Conservation (phyloP, 1,140 invertebrate species). For the Aphelinus atriplicis region DNA sequence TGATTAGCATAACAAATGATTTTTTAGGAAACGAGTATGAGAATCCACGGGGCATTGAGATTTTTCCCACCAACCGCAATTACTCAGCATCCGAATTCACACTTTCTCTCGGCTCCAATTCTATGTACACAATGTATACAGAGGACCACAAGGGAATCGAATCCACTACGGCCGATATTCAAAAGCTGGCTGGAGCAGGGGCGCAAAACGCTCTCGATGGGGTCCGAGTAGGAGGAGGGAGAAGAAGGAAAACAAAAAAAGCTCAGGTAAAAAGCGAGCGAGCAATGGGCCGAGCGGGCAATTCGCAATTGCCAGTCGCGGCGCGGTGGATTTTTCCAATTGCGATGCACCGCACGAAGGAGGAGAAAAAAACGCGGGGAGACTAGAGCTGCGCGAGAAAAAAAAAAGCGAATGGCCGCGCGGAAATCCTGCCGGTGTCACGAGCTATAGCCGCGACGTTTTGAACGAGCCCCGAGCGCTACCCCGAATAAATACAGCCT, state of each 20-base stretch:
- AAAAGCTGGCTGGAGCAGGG: not conserved
- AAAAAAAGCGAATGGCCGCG: not conserved
- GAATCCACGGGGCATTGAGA: too few relatives aligned
- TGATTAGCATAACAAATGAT: too few relatives aligned
- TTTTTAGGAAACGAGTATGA: too few relatives aligned
- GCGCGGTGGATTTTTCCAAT: conserved; percentile 1
- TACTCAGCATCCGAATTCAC: too few relatives aligned
- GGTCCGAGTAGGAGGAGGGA: too few relatives aligned
- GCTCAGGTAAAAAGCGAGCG: not conserved
- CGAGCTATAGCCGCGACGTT: not conserved
- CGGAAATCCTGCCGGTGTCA: conserved; percentile 21
- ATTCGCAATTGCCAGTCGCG: conserved; percentile 9
- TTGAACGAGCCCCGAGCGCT: not conserved
- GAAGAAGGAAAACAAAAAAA: not conserved
- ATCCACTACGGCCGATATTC: not conserved
- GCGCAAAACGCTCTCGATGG: too few relatives aligned
- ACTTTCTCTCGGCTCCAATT: too few relatives aligned
- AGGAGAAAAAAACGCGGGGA: not conserved
- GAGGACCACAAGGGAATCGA: not conserved
- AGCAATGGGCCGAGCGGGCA: not conserved
- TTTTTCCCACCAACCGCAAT: too few relatives aligned
- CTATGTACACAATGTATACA: too few relatives aligned
- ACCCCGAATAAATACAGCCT: too few relatives aligned
- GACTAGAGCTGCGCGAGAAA: not conserved
- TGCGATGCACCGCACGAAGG: conserved; percentile 4